Conservation (phyloP, 2,888 invertebrate species). For the Oxyteleia sp. region DNA sequence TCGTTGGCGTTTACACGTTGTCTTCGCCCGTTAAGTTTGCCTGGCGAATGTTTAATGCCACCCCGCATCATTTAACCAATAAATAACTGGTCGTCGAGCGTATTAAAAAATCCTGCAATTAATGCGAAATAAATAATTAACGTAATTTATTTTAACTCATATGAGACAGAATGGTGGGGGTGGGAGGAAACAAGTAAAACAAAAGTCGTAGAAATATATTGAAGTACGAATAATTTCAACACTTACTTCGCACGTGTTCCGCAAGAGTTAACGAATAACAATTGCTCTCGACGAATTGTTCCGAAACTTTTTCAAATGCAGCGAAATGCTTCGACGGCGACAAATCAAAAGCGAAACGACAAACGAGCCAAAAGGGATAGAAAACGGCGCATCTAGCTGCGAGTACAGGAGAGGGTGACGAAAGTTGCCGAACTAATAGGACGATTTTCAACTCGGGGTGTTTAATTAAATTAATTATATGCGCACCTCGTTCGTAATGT, state of each 20-base stretch:
- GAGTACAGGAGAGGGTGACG: constrained; percentile 69
- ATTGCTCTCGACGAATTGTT: constrained; percentile 62
- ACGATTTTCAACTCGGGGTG: constrained; percentile 85
- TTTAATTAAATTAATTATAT: constrained; percentile 88
- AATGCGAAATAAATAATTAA: not conserved
- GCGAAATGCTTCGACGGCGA: constrained; percentile 63
- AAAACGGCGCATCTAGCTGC: not conserved
- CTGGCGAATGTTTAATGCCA: constrained; percentile 18
- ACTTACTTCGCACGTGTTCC: constrained; percentile 52
- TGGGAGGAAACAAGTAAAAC: not conserved
- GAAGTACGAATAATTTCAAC: constrained; percentile 41
- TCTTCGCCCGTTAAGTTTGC: constrained; percentile 53
- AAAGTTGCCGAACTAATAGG: constrained; percentile 84
- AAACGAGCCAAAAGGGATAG: constrained; percentile 60
- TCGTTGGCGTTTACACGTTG: constrained; percentile 63
- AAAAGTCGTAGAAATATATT: not conserved
- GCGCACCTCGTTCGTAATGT: constrained; percentile 86
- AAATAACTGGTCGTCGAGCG: constrained; percentile 1
- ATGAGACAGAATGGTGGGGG: no score
- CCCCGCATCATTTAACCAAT: constrained; percentile 11
- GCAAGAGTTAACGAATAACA: constrained; percentile 65
- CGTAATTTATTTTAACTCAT: not conserved
- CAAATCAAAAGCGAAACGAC: constrained; percentile 74
- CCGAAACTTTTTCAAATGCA: constrained; percentile 75
- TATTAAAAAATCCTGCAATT: not conserved